Evolutionary conservation across 2,888 invertebrate genomes (phyloP), one percentile per base, ranked within the genome.

Genomic region (Nebria brevicollis): DNA sequence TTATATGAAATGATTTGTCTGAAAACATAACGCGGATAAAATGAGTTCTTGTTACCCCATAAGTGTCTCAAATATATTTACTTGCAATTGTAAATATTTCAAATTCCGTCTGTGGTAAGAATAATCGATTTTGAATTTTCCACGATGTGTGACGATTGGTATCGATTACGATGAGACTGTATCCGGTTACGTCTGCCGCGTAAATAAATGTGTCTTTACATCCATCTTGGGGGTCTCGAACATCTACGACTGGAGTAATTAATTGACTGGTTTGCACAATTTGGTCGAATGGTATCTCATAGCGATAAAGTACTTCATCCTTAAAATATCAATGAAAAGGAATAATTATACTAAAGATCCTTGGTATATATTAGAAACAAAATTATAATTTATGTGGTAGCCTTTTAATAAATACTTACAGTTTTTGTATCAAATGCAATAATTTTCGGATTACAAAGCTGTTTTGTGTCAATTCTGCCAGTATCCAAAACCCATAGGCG

Each of bases 401-500:
- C 0, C 0, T 34, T 34, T 34, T 34, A 34, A 34, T 34, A 34
- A 34, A 34, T 34, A 86, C 86, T 87, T 85, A 89, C 87, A 0
- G 91, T 93, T 41, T 86, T 86, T 77, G 96, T 87, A 86, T 95
- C 93, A 86, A 95, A 95, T 0, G 94, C 93, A 1, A 95, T 88
- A 2, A 96, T 87, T 87, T 96, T 94, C 0, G 96, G 94, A 0
- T 91, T 91, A 85, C 96, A 96, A 43, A 90, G 86, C 84, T 92
- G 91, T 0, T 86, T 84, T 0, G 92, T 92, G 0, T 91, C 92
- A 42, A 95, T 90, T 70, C 89, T 86, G 8, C 95, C 95, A 0
- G 93, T 90, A 86, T 95, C 95, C 86, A 95, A 88, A 2, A 94
- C 93, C 95, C 95, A 95, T 20, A 95, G 87, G 8, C 95, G 90